Evolutionary conservation across 2,797 vertebrate species (phyloP).

Genomic region (Liasis olivaceus): DNA sequence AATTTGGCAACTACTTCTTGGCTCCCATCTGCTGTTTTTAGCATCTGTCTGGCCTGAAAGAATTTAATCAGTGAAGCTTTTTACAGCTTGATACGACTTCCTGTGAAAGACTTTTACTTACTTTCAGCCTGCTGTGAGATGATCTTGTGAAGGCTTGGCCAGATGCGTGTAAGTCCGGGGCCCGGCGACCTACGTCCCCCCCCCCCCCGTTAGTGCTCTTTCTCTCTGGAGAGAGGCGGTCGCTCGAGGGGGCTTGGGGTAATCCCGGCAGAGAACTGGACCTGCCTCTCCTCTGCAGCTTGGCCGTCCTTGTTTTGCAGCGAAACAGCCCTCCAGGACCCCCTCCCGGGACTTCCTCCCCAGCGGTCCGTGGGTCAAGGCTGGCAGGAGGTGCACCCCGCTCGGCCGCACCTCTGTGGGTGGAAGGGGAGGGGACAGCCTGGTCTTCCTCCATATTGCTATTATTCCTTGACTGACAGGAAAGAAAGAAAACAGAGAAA

Average conservation of each 20-base stretch:
- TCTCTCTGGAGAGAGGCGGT: neutral
- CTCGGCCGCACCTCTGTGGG: neutral
- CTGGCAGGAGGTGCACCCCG: constrained; percentile 13
- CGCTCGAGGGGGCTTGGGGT: neutral
- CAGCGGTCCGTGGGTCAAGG: neutral
- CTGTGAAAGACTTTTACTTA: neutral
- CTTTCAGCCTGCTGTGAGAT: neutral
- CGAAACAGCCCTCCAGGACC: neutral
- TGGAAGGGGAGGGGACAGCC: neutral
- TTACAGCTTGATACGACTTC: no score
- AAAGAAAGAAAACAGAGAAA: neutral
- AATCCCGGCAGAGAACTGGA: neutral
- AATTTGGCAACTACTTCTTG: neutral
- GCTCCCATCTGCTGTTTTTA: neutral
- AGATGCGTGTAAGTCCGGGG: neutral
- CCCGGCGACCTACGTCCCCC: neutral
- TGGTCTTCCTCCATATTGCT: neutral
- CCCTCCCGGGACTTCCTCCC: neutral
- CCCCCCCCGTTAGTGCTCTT: neutral
- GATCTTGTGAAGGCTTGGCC: no score
- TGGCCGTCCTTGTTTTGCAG: neutral
- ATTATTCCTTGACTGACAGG: neutral
- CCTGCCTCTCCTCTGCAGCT: neutral
- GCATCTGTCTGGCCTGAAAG: neutral
- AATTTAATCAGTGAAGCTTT: neutral